Conservation (phyloP, 2,888 invertebrate genomes). For the Meliscaeva auricollis region DNA sequence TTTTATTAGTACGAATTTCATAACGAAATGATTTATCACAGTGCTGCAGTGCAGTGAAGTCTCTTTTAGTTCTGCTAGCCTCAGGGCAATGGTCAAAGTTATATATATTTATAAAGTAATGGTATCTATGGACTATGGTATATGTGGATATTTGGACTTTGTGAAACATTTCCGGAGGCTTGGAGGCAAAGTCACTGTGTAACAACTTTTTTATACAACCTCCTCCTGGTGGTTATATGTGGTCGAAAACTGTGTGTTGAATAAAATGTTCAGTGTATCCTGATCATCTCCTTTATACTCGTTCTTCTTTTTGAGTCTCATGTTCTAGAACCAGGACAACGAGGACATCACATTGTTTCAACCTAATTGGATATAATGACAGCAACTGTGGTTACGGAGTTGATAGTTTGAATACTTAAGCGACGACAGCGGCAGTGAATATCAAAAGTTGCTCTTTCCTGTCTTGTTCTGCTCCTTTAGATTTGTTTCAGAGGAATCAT, state of each 20-base stretch:
- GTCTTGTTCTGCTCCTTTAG: conserved; percentile 18
- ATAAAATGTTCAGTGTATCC: conserved; percentile 63
- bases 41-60: conserved; percentile 72
- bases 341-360: conserved; percentile 67
- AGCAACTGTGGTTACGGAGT: conserved; percentile 60
- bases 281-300: conserved; percentile 39
- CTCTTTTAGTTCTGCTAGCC: conserved; percentile 68
- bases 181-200: conserved; percentile 51
- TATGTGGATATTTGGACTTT: conserved; percentile 61
- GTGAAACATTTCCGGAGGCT: conserved; percentile 69
- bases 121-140: neutral
- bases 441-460: conserved; percentile 39
- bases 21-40: conserved; percentile 75
- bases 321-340: neutral
- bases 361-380: conserved; percentile 75
- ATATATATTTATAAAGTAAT: conserved; percentile 42
- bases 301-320: neutral
- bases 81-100: conserved; percentile 72
- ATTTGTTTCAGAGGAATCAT: conserved; percentile 26
- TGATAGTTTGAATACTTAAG: conserved; percentile 40
- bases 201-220: conserved; percentile 44
- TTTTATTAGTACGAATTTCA: conserved; percentile 75
- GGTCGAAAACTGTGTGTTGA: conserved; percentile 68
- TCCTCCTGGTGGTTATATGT: conserved; percentile 7
- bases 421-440: conserved; percentile 26